Conservation (phyloP, 2,113 vertebrate species). For the Formicarius rufipectus region DNA sequence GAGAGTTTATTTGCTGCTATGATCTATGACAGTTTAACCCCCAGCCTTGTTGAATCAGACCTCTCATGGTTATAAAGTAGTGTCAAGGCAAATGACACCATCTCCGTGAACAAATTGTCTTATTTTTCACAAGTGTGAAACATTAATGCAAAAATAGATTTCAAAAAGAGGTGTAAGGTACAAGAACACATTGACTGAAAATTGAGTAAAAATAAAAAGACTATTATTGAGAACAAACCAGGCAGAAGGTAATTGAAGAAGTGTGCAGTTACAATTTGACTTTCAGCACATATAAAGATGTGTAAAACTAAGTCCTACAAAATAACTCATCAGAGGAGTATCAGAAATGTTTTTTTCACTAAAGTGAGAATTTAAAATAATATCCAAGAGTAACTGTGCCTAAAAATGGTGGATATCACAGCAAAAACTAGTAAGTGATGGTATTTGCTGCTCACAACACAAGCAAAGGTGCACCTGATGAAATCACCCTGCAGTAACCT, state of each 20-base stretch:
- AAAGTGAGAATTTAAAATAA: background rate
- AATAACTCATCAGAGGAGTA: background rate
- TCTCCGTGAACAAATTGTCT: background rate
- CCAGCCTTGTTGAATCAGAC: background rate
- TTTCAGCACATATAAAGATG: background rate
- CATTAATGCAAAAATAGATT: background rate
- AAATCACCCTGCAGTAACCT: background rate
- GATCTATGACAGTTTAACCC: background rate
- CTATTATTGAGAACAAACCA: background rate
- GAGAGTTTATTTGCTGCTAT: background rate
- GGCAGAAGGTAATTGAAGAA: background rate
- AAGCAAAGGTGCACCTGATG: background rate
- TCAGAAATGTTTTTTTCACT: background rate
- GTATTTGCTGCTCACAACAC: background rate
- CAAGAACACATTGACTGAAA: background rate
- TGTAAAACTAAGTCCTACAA: background rate
- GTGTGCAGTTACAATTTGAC: background rate
- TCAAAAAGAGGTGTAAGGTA: background rate
- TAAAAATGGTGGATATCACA: background rate
- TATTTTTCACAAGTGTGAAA: background rate
- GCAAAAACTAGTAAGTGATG: background rate
- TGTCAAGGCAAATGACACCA: background rate
- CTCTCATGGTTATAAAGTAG: background rate
- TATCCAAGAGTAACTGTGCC: background rate
- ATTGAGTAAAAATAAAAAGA: background rate